Evolutionary conservation across 2,888 invertebrate species (phyloP), one percentile per base, ranked within the genome.

Genomic region (Leptopilina myrica): DNA sequence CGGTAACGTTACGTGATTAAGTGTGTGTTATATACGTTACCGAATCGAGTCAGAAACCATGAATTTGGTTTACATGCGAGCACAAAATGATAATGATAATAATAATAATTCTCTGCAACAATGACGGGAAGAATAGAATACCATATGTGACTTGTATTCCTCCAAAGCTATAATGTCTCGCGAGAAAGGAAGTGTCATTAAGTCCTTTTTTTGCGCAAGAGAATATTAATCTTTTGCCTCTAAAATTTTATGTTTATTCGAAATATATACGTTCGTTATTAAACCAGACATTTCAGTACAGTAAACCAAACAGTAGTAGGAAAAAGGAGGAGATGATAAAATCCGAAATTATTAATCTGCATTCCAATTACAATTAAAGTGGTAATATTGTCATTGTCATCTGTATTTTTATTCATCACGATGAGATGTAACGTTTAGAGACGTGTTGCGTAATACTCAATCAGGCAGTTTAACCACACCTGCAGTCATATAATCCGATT

Each of bases 381-480:
- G 33, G 5, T 33, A 33, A 33, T 33, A 43, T 8, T 20, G 20
- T 20, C 7, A 43, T 43, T 8, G 8, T 43, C 43, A 43, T 43
- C 49, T 62, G 15, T 20, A 69, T 7, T 49, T 26, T 20, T 26
- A 69, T 20, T 69, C 26, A 69, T 26, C 46, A 33, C 3, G 33
- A 69, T 11, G 49, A 53, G 49, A 53, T 26, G 7, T 12, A 65
- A 69, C 53, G 26, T 53, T 69, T 53, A 53, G n/a, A 20, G 53
- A 56, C 62, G 43, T 65, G 78, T 89, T 89, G 85, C 89, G 81
- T 89, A 89, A 89, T 82, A 78, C 85, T 89, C 89, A 89, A 20
- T 20, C 20, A 89, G 89, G 89, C 87, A 85, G 88, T 86, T 87
- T 84, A 86, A 78, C 85, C 85, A 82, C 84, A 81, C 82, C 80